Percentiles rank a stretch among this genome's conserved stretches.
phyloP scores from a whole-genome alignment of 2,113 vertebrate genomes.

The Merops nubicus region DNA sequence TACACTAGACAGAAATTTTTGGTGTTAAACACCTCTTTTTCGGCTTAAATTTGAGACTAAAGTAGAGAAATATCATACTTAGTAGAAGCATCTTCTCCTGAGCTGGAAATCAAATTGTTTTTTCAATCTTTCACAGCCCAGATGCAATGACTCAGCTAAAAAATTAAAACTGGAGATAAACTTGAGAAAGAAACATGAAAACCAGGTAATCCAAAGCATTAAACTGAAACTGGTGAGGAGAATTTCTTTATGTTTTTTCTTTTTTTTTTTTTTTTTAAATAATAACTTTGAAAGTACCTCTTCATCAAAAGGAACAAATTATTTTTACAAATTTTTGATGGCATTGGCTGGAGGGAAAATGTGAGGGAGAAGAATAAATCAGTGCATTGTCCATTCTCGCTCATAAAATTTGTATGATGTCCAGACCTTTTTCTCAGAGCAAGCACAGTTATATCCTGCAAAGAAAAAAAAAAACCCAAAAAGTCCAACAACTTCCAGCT shows the following conservation, averaged over 20 bases:
- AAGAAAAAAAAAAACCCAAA: no score
- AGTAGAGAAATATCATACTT: background rate
- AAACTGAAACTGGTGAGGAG: background rate
- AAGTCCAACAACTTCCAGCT: background rate
- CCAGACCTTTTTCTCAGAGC: background rate
- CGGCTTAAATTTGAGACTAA: background rate
- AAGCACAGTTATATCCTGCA: background rate
- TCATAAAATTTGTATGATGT: background rate
- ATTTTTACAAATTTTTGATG: background rate
- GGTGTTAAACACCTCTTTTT: fast-evolving
- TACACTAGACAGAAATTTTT: background rate
- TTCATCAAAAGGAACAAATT: background rate
- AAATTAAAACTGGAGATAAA: background rate
- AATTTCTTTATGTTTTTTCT: background rate
- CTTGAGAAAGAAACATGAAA: background rate
- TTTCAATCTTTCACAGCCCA: background rate
- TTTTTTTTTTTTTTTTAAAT: no score
- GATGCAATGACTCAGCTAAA: background rate
- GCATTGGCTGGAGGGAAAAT: background rate
- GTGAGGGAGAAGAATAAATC: background rate
- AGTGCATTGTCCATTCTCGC: background rate
- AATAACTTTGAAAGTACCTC: background rate
- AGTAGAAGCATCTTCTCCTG: background rate
- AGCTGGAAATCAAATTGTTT: background rate
- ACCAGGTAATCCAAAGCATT: background rate